Percentiles rank a stretch among this genome's conserved stretches.
Conservation (phyloP, 2,888 invertebrate genomes). For the Tinea semifulvella region DNA sequence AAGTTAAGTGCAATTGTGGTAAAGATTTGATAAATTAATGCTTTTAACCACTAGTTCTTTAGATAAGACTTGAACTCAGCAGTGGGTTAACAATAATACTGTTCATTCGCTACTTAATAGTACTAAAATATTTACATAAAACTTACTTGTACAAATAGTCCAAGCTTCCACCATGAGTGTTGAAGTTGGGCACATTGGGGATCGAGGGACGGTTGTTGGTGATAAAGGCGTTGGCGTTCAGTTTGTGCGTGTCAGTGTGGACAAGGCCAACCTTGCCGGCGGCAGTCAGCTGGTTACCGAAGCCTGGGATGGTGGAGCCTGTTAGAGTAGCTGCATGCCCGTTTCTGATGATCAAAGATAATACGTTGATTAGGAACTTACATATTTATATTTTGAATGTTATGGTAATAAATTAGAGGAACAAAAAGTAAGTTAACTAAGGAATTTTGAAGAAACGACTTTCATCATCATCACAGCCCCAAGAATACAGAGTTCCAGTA, state of each 20-base stretch:
- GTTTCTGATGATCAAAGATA: too few species aligned
- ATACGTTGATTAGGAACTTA: too few species aligned
- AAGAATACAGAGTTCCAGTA: too few species aligned
- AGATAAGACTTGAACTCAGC: too few species aligned
- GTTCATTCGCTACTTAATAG: background rate
- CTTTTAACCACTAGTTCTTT: too few species aligned
- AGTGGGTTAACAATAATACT: too few species aligned
- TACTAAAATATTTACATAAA: background rate
- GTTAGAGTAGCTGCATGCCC: constrained; percentile 32
- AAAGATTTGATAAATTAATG: background rate
- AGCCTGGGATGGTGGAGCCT: constrained; percentile 26
- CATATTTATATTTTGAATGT: too few species aligned
- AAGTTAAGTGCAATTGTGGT: background rate
- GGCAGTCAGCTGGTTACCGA: constrained; percentile 30
- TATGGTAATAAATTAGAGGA: too few species aligned
- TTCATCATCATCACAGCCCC: too few species aligned
- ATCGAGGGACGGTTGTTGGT: constrained; percentile 31
- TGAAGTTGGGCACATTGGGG: constrained; percentile 31
- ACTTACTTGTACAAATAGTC: constrained; percentile 8
- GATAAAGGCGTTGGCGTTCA: constrained; percentile 36
- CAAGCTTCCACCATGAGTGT: constrained; percentile 31
- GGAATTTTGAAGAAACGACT: too few species aligned
- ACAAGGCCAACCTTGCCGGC: constrained; percentile 29
- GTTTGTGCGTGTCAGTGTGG: constrained; percentile 28
- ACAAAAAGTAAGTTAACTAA: too few species aligned